Evolutionary conservation across 2,888 invertebrate genomes (phyloP).

Genomic region (Polyommatus icarus): DNA sequence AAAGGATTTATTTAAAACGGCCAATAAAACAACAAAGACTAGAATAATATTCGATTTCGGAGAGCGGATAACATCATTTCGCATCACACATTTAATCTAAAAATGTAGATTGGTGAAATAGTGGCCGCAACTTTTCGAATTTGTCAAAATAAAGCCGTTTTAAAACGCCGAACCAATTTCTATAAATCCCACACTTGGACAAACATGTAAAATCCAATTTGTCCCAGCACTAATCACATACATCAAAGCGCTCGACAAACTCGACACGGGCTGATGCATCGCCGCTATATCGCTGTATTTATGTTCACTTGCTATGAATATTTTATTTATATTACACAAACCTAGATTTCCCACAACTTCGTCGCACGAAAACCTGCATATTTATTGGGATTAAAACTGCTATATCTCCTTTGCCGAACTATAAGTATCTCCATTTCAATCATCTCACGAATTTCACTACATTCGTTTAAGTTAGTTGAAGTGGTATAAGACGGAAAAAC

Average conservation of each 20-base stretch:
- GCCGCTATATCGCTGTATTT: neutral
- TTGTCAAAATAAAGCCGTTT: slow-evolving; percentile 18
- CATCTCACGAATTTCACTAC: too few relatives aligned
- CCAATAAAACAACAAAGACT: neutral
- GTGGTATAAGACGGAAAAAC: too few relatives aligned
- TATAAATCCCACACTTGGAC: slow-evolving; percentile 28
- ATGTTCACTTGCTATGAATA: neutral
- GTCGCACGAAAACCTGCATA: too few relatives aligned
- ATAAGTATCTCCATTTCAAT: too few relatives aligned
- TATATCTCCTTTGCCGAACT: too few relatives aligned
- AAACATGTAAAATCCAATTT: slow-evolving; percentile 31
- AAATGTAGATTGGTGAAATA: slow-evolving; percentile 25
- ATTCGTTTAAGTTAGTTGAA: too few relatives aligned
- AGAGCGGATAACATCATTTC: neutral
- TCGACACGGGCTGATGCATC: slow-evolving; percentile 19
- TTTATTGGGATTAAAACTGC: too few relatives aligned
- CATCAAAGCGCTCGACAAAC: slow-evolving; percentile 24
- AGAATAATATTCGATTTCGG: neutral
- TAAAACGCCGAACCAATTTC: slow-evolving; percentile 27
- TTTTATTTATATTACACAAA: neutral
- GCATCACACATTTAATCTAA: slow-evolving; percentile 21
- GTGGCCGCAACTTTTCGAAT: slow-evolving; percentile 10
- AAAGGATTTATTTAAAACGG: neutral
- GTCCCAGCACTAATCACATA: slow-evolving; percentile 29
- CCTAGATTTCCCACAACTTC: neutral